phyloP scores from a whole-genome alignment of 2,113 vertebrate species.

The Australoheros scitulus region DNA sequence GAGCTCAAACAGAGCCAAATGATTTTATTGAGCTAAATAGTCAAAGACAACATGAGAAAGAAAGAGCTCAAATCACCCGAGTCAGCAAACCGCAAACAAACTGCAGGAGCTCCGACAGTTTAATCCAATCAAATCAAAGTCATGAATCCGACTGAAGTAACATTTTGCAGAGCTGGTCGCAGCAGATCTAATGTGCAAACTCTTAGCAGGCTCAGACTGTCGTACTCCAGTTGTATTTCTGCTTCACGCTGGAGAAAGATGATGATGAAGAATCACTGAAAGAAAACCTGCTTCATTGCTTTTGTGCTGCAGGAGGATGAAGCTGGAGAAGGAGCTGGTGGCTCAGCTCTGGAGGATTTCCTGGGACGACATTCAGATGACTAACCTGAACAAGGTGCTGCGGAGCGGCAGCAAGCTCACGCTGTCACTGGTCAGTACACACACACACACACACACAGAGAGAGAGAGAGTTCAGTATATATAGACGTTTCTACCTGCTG shows the following conservation, averaged over 20 bases:
- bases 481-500: no score
- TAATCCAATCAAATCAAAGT: no score
- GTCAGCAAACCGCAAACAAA: no score
- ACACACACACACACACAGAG: background rate
- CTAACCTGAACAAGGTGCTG: constrained; percentile 86
- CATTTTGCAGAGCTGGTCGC: no score
- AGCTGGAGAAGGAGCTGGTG: constrained; percentile 91
- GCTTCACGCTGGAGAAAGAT: background rate
- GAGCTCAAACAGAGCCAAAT: no score
- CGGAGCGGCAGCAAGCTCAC: constrained; percentile 89
- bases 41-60: no score
- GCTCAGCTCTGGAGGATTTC: constrained; percentile 91
- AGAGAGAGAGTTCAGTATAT: no score
- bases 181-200: no score
- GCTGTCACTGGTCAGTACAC: constrained; percentile 83
- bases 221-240: background rate
- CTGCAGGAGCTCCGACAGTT: no score
- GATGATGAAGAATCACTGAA: background rate
- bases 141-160: no score
- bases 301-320: constrained; percentile 85
- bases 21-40: no score
- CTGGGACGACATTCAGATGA: constrained; percentile 92
- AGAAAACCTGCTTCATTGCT: background rate
- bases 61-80: no score
- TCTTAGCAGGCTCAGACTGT: background rate